Evolutionary conservation across 2,888 invertebrate genomes (phyloP).

Genomic region (Tineola bisselliella): DNA sequence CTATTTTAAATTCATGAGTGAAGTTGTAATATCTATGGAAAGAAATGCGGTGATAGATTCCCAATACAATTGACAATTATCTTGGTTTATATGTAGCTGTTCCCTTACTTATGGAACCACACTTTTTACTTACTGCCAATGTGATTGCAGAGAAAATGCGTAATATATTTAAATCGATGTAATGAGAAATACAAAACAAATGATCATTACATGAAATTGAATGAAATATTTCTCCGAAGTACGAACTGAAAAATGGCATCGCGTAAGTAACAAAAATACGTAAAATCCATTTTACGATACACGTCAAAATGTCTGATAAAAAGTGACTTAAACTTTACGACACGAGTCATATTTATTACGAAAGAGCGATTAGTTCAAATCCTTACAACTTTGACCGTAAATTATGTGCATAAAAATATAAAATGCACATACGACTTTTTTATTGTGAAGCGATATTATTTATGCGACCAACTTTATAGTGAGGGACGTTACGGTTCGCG

Average conservation of each 20-base stretch:
- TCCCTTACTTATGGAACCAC: too few species aligned
- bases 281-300: slow-evolving; percentile 2
- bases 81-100: too few species aligned
- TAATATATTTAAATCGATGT: too few species aligned
- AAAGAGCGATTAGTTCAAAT: slow-evolving; percentile 48
- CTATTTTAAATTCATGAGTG: too few species aligned
- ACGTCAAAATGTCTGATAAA: slow-evolving; percentile 10
- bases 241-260: neutral
- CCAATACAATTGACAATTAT: too few species aligned
- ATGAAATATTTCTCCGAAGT: neutral
- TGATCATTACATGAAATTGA: neutral
- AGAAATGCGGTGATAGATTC: too few species aligned
- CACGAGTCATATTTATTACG: slow-evolving; percentile 25
- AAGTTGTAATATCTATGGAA: too few species aligned
- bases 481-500: slow-evolving; percentile 43
- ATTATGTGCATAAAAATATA: slow-evolving; percentile 38
- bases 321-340: slow-evolving; percentile 10
- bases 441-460: slow-evolving; percentile 39
- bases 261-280: neutral
- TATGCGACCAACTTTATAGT: slow-evolving; percentile 30
- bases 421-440: slow-evolving; percentile 39
- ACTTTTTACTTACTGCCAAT: too few species aligned
- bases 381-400: slow-evolving; percentile 45
- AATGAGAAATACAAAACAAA: neutral
- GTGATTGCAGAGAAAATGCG: too few species aligned